Evolutionary conservation across 2,888 invertebrate genomes (phyloP), one percentile per base, ranked within the genome.

Genomic region (Cephus spinipes): DNA sequence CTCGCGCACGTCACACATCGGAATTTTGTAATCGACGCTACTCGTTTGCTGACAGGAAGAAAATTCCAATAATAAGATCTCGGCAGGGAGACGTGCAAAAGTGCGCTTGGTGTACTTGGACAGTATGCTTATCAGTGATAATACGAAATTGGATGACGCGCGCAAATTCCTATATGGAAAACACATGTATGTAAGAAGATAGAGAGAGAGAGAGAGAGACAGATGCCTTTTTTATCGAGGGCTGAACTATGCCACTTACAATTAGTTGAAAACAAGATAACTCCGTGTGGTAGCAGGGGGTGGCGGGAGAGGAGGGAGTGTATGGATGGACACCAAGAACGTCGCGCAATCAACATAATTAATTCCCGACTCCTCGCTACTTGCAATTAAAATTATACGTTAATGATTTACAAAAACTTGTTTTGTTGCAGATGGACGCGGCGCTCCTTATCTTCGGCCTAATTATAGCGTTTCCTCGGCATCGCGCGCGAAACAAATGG

Each of bases 191-290:
- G 55, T 71, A 31, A 71, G 71, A 69, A 15, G 69, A 30, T 30
- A 30, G 12, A 30, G 69, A 31, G 71, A 31, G 31, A 31, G 71
- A 31, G 31, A 31, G 71, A 31, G 32, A 30, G 69, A 69, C 12
- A 30, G 11, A 15, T 31, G 31, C 12, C 69, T 69, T 32, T 69
- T 77, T 79, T 76, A 79, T 81, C 78, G 15, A 73, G 82, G 84
- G 81, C 84, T 85, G 87, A 86, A 89, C 85, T 86, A 86, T 87
- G 87, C 85, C 86, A 87, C 88, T 86, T 85, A 85, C 89, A 90
- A 90, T 90, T 90, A 89, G 89, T 89, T 89, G 86, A 88, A 90
- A 90, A 90, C 89, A 89, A 88, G 89, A 89, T 89, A 89, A 89
- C 79, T 77, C 79, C 69, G 77, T 77, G 83, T 76, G 79, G 81